Percentiles rank a stretch among this genome's conserved stretches.
phyloP scores from a whole-genome alignment of 2,113 vertebrate species.

The Mus spicilegus region DNA sequence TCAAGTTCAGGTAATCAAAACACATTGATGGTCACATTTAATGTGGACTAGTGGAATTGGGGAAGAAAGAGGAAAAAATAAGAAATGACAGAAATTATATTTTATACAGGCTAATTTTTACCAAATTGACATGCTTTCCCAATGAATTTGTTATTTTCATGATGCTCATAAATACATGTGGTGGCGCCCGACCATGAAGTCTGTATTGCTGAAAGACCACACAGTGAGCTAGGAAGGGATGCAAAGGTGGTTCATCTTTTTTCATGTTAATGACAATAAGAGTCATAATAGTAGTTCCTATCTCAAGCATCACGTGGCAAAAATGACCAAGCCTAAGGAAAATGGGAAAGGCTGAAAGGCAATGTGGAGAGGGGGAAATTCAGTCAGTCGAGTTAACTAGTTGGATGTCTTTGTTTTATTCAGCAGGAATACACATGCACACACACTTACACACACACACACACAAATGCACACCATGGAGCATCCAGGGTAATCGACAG shows the following conservation, averaged over 20 bases:
- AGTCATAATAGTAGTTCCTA: not conserved
- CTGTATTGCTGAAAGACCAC: not conserved
- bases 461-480: not conserved
- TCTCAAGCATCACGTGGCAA: not conserved
- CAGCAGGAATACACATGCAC: not conserved
- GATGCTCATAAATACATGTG: not conserved
- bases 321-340: too few relatives aligned
- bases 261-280: not conserved
- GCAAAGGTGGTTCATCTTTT: not conserved
- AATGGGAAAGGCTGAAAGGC: not conserved
- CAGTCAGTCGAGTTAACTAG: not conserved
- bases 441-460: not conserved
- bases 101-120: not conserved
- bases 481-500: not conserved
- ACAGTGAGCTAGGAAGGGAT: not conserved
- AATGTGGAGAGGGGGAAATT: not conserved
- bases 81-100: not conserved
- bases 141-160: not conserved
- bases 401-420: not conserved
- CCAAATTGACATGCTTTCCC: not conserved
- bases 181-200: too few relatives aligned
- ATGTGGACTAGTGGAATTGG: not conserved
- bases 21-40: not conserved
- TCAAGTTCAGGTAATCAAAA: not conserved
- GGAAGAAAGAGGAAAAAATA: not conserved